Percentiles rank a stretch among this genome's conserved stretches.
phyloP scores from a whole-genome alignment of 2,888 invertebrate genomes.

The Eumacrocentrus americanus region DNA sequence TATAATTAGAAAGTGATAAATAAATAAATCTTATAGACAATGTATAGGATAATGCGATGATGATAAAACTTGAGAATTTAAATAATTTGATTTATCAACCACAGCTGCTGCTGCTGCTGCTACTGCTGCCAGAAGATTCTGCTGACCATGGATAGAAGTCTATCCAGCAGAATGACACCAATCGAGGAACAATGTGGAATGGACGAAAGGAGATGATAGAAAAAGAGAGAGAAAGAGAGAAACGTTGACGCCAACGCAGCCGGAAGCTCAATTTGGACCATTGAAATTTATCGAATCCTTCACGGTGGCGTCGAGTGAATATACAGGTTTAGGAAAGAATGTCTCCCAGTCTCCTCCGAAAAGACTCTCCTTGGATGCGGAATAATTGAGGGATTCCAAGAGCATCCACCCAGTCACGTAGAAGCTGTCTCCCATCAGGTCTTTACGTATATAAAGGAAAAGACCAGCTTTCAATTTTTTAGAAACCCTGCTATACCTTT shows the following conservation, averaged over 20 bases:
- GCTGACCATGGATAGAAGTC: constrained; percentile 9
- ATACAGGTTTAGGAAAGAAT: constrained; percentile 15
- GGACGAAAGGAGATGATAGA: not conserved
- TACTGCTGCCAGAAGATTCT: not conserved
- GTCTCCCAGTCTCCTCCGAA: constrained; percentile 16
- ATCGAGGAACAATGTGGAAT: constrained; percentile 8
- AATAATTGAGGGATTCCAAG: constrained; percentile 38
- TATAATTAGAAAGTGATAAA: too few species aligned
- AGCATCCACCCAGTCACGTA: constrained; percentile 34
- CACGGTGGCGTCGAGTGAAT: constrained; percentile 30
- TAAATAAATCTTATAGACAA: too few species aligned
- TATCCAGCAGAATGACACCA: not conserved
- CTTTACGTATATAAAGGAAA: constrained; percentile 14
- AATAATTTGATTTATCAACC: not conserved
- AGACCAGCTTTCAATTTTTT: constrained; percentile 15
- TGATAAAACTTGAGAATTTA: too few species aligned
- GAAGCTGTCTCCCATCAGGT: constrained; percentile 18
- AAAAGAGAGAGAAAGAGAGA: not conserved
- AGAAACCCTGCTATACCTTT: not conserved
- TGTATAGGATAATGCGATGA: too few species aligned
- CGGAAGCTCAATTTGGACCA: constrained; percentile 34
- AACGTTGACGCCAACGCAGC: constrained; percentile 14
- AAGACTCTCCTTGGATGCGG: constrained; percentile 30
- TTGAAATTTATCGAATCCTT: constrained; percentile 38
- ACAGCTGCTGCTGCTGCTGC: too few species aligned